These are phyloP conservation scores for Lasioglossum oenotherae DNA, from an alignment of 2,888 invertebrate species.

Conservation along the genomic window DNA sequence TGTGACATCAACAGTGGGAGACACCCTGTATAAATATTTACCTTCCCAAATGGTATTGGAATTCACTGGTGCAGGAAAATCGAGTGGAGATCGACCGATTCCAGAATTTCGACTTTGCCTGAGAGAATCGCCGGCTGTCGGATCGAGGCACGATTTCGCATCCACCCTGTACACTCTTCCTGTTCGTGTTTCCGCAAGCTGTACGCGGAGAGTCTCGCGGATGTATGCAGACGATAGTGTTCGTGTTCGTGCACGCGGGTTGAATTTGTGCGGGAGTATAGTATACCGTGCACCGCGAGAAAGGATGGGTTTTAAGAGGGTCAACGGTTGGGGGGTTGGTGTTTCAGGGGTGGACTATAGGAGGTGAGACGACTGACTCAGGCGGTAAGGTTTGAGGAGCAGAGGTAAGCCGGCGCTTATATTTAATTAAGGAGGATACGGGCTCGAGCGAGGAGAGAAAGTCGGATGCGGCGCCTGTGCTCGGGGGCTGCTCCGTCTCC, in stretches of 20 bases:
- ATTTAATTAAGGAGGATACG: conserved; percentile 81
- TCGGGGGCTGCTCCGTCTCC: background rate
- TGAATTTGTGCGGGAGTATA: conserved; percentile 35
- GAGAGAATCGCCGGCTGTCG: background rate
- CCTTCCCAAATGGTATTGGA: background rate
- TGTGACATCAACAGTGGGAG: background rate
- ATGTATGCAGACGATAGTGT: conserved; percentile 26
- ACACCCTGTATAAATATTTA: background rate
- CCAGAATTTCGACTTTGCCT: background rate
- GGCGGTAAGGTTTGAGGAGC: conserved; percentile 66
- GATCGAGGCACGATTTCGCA: background rate
- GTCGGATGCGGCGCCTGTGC: conserved; percentile 32
- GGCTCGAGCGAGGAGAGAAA: conserved; percentile 64
- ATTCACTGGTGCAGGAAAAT: background rate
- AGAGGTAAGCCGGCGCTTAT: conserved; percentile 79
- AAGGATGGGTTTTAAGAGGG: background rate
- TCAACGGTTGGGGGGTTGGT: background rate
- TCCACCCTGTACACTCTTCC: conserved; percentile 3
- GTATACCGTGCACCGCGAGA: conserved; percentile 15
- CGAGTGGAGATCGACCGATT: background rate
- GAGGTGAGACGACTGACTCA: conserved; percentile 25
- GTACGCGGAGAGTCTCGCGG: conserved; percentile 3
- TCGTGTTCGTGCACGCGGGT: conserved; percentile 26
- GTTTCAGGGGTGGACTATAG: background rate
- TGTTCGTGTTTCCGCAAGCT: background rate